A percentile compares a stretch with the other conserved stretches of the same genome.
These are phyloP conservation scores for Tragopan temminckii DNA, from an alignment of 2,797 vertebrate genomes.

Conservation along the genomic window DNA sequence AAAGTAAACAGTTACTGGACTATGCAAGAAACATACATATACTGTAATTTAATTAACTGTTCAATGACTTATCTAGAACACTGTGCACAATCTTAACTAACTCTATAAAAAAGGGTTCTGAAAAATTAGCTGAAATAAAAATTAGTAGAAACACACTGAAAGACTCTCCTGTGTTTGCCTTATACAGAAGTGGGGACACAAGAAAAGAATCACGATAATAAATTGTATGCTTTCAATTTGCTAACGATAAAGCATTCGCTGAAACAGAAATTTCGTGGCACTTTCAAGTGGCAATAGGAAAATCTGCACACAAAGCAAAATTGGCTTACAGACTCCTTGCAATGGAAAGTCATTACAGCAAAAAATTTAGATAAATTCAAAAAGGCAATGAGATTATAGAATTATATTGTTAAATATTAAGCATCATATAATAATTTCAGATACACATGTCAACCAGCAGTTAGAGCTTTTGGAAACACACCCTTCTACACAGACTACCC, in stretches of 20 bases:
- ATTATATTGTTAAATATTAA: constrained; percentile 15
- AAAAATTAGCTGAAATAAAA: constrained; percentile 15
- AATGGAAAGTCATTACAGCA: not conserved
- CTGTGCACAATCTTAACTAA: not conserved
- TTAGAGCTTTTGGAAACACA: not conserved
- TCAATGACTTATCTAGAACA: not conserved
- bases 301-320: not conserved
- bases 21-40: not conserved
- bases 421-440: constrained; percentile 6
- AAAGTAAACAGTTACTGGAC: not conserved
- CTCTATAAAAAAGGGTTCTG: not conserved
- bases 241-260: not conserved
- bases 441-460: not conserved
- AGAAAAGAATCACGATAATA: constrained; percentile 8
- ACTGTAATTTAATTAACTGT: not conserved
- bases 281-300: not conserved
- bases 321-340: not conserved
- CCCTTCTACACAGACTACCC: not conserved
- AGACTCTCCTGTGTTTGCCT: not conserved
- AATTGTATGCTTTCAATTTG: not conserved
- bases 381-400: not conserved
- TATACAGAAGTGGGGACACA: not conserved
- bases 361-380: not conserved
- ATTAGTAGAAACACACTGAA: not conserved
- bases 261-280: not conserved